Conservation (phyloP, 2,113 vertebrate genomes). For the Psammodynastes pulverulentus region DNA sequence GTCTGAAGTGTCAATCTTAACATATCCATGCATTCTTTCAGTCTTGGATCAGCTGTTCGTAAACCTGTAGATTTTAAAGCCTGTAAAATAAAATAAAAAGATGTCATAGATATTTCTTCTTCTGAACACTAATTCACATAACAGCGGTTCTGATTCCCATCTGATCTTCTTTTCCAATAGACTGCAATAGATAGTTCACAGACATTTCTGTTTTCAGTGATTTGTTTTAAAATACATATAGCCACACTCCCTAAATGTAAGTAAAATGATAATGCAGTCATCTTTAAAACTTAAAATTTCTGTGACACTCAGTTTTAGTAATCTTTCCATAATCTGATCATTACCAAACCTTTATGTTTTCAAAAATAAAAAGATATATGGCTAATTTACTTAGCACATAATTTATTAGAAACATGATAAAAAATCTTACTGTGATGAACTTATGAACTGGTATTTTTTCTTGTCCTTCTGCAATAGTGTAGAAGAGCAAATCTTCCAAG, state of each 20-base stretch:
- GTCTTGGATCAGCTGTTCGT: constrained; percentile 91
- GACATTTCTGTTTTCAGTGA: not conserved
- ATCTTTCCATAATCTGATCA: not conserved
- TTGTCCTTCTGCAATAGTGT: constrained; percentile 98
- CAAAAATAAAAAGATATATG: not conserved
- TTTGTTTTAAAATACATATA: not conserved
- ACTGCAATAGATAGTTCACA: not conserved
- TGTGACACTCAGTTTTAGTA: not conserved
- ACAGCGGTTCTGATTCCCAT: not conserved
- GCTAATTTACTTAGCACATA: not conserved
- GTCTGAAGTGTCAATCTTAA: constrained; percentile 91
- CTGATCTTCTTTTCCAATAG: not conserved
- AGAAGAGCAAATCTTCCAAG: constrained; percentile 97
- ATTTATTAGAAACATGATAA: constrained; percentile 31
- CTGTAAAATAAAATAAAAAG: constrained; percentile 67
- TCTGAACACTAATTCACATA: not conserved
- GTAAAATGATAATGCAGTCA: not conserved
- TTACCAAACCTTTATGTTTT: fast-evolving
- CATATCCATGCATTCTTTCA: constrained; percentile 99
- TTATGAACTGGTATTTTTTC: constrained; percentile 98
- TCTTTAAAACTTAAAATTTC: not conserved
- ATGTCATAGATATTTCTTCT: not conserved
- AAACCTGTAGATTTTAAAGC: constrained; percentile 96
- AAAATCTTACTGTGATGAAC: constrained; percentile 91
- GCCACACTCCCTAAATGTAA: not conserved